These are phyloP conservation scores for Physocephala rufipes DNA, from an alignment of 2,888 invertebrate genomes.

Conservation along the genomic window DNA sequence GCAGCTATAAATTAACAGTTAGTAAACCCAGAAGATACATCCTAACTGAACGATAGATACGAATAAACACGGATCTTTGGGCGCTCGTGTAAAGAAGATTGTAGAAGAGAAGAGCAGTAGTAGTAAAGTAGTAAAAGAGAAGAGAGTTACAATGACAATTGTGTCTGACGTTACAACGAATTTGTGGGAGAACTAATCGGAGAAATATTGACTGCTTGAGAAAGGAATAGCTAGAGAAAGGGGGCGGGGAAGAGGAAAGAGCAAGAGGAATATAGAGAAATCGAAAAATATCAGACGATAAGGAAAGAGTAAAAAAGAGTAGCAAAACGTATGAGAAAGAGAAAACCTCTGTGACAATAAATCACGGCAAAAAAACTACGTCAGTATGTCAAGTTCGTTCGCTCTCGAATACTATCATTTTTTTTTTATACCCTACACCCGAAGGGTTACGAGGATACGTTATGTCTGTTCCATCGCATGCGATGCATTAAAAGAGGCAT, in stretches of 20 bases:
- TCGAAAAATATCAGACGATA: background rate
- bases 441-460: too few relatives aligned
- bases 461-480: too few relatives aligned
- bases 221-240: conserved; percentile 25
- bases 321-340: conserved; percentile 10
- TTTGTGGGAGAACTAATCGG: too few relatives aligned
- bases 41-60: too few relatives aligned
- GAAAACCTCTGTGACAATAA: conserved; percentile 41
- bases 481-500: too few relatives aligned
- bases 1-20: conserved; percentile 20
- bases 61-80: too few relatives aligned
- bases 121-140: too few relatives aligned
- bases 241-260: background rate
- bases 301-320: background rate
- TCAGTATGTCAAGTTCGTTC: conserved; percentile 62
- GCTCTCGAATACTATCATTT: conserved; percentile 22
- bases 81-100: too few relatives aligned
- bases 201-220: too few relatives aligned
- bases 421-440: background rate
- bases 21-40: conserved; percentile 25
- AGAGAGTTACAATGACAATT: too few relatives aligned
- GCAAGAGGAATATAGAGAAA: background rate
- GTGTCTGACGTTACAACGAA: too few relatives aligned
- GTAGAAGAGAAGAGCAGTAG: too few relatives aligned
- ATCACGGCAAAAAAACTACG: conserved; percentile 52